These are phyloP conservation scores for Mycalesis mineus DNA, from an alignment of 2,888 invertebrate species.

Conservation along the genomic window DNA sequence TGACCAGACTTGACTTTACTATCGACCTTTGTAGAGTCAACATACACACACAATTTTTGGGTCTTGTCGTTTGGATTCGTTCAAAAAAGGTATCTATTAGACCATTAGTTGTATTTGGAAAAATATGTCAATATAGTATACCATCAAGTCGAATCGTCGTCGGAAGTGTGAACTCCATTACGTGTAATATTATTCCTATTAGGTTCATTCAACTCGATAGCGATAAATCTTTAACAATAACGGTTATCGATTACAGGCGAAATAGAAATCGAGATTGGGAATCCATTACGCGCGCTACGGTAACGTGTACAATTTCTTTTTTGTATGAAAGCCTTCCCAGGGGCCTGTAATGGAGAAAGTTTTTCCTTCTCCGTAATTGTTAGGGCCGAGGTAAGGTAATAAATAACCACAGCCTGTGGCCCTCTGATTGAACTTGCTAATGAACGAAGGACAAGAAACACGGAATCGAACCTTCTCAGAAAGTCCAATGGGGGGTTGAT, in stretches of 20 bases:
- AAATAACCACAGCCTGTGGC: conserved; percentile 72
- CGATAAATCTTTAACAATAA: background rate
- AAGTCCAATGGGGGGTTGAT: conserved; percentile 35
- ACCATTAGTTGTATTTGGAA: too few species aligned
- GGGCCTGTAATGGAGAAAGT: conserved; percentile 72
- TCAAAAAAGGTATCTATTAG: too few species aligned
- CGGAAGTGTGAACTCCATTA: too few species aligned
- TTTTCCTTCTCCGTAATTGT: conserved; percentile 73
- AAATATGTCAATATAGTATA: too few species aligned
- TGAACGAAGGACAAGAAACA: conserved; percentile 75
- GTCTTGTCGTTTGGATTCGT: too few species aligned
- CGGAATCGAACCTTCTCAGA: conserved; percentile 58
- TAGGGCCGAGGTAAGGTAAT: conserved; percentile 72
- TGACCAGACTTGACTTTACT: too few species aligned
- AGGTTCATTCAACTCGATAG: background rate
- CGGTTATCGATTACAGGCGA: background rate
- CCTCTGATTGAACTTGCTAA: conserved; percentile 77
- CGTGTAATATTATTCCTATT: background rate
- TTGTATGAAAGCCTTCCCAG: conserved; percentile 67
- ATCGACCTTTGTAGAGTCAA: too few species aligned
- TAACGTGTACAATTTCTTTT: conserved; percentile 64
- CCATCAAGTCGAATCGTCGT: too few species aligned
- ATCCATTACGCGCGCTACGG: conserved; percentile 66
- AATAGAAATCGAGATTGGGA: conserved; percentile 57
- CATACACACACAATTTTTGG: too few species aligned